Percentiles rank a stretch among this genome's conserved stretches.
phyloP scores from a whole-genome alignment of 2,113 vertebrate genomes.

The Baryphthengus martii region DNA sequence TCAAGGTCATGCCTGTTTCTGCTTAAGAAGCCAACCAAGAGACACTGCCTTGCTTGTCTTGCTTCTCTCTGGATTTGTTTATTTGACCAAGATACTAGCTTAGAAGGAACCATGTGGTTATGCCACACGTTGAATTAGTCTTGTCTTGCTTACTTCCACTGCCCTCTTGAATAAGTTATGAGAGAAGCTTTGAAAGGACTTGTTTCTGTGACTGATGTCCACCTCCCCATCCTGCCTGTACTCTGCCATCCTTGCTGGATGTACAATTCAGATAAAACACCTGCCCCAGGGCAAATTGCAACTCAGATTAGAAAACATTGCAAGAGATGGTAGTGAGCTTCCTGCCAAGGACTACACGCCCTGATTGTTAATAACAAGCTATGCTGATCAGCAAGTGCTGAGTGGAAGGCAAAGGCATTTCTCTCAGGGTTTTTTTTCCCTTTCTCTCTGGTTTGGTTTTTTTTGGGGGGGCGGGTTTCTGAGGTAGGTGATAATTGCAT shows the following conservation, averaged over 20 bases:
- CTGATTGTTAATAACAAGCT: background rate
- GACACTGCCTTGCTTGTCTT: background rate
- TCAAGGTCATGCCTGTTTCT: background rate
- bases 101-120: background rate
- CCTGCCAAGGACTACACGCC: slow-evolving; percentile 13
- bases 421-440: background rate
- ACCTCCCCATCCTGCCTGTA: background rate
- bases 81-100: background rate
- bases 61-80: background rate
- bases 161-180: background rate
- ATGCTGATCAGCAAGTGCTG: background rate
- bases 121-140: background rate
- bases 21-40: background rate
- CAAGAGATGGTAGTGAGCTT: background rate
- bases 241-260: background rate
- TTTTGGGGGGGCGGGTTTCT: too few species aligned
- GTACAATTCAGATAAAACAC: background rate
- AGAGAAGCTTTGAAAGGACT: background rate
- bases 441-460: background rate
- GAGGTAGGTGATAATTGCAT: background rate
- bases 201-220: background rate
- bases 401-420: background rate
- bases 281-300: background rate
- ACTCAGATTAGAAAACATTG: background rate
- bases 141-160: background rate